phyloP scores from a whole-genome alignment of 2,113 vertebrate genomes.

The Pygoscelis antarcticus region DNA sequence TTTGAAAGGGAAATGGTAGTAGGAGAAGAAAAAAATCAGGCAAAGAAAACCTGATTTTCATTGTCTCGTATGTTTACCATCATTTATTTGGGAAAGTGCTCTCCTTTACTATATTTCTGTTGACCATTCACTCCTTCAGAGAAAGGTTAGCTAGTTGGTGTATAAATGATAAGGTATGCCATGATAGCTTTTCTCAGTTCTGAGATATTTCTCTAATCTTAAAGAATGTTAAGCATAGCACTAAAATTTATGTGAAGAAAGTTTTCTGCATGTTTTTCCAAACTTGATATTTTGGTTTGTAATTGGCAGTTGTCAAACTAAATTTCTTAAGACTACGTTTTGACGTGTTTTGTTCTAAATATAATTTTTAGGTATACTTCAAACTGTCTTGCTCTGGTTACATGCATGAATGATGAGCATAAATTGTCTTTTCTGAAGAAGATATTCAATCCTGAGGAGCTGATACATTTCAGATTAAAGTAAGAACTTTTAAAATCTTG shows the following conservation, averaged over 20 bases:
- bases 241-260: neutral
- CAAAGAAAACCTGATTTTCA: neutral
- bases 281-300: neutral
- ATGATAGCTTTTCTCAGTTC: neutral
- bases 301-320: neutral
- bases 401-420: conserved; percentile 95
- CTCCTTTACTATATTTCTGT: neutral
- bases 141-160: neutral
- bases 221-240: neutral
- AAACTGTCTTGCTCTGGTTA: conserved; percentile 91
- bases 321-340: neutral
- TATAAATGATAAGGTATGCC: neutral
- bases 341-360: neutral
- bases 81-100: neutral
- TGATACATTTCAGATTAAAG: conserved; percentile 92
- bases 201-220: neutral
- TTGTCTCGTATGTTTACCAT: neutral
- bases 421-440: conserved; percentile 91
- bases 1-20: neutral
- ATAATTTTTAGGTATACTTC: conserved; percentile 86
- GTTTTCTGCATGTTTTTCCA: neutral
- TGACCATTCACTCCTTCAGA: neutral
- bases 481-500: conserved; percentile 62
- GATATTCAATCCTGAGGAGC: conserved; percentile 88
- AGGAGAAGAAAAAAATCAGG: neutral